phyloP scores from a whole-genome alignment of 2,888 invertebrate genomes.

The Tupiocoris notatus region DNA sequence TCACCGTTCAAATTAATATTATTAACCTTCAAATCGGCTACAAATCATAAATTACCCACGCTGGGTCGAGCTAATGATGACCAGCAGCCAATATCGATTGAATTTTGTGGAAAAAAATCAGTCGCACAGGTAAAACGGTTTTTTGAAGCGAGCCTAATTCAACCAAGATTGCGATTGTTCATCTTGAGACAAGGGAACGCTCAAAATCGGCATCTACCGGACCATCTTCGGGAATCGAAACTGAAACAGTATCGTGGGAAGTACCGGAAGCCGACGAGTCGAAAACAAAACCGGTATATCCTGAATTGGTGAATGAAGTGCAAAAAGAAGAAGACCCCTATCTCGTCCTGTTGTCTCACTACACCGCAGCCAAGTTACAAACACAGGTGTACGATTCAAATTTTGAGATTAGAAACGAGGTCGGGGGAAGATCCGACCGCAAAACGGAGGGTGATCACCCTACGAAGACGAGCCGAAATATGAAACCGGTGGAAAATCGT shows the following conservation, averaged over 20 bases:
- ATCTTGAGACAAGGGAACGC: too few species aligned
- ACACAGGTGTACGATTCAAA: neutral
- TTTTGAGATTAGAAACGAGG: neutral
- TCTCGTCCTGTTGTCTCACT: neutral
- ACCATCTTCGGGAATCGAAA: neutral
- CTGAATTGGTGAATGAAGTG: neutral
- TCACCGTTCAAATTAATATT: too few species aligned
- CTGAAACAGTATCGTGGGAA: neutral
- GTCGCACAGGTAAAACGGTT: too few species aligned
- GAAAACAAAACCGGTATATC: neutral
- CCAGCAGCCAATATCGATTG: too few species aligned
- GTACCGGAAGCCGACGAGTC: neutral
- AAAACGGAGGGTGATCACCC: neutral
- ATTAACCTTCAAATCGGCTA: too few species aligned
- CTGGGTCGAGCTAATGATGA: neutral
- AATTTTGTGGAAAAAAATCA: too few species aligned
- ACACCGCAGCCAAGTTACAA: neutral
- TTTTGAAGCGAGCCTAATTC: too few species aligned
- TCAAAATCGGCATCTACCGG: too few species aligned
- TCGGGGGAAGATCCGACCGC: neutral
- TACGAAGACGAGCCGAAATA: neutral
- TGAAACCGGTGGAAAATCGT: neutral
- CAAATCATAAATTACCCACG: too few species aligned
- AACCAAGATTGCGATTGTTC: too few species aligned
- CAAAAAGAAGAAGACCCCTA: neutral